Conservation (phyloP, 2,113 vertebrate genomes). For the Oryzias woworae region DNA sequence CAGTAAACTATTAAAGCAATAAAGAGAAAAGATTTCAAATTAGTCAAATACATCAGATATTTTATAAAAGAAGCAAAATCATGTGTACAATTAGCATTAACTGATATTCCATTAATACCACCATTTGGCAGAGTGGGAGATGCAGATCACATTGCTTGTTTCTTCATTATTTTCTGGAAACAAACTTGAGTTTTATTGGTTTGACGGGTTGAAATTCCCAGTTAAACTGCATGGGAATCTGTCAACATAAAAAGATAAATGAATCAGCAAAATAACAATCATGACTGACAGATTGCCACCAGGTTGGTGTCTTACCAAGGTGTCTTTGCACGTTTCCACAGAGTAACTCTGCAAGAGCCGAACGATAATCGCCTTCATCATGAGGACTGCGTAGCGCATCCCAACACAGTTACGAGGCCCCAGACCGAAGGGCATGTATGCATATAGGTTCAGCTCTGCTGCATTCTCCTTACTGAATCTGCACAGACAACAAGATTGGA, state of each 20-base stretch:
- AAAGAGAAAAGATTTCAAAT: too few relatives aligned
- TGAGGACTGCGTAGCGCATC: conserved; percentile 63
- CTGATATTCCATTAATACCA: too few relatives aligned
- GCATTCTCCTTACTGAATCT: conserved; percentile 59
- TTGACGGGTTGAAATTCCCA: conserved; percentile 17
- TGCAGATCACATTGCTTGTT: not conserved
- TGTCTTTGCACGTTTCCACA: conserved; percentile 62
- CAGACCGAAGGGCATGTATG: conserved; percentile 58
- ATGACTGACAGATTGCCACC: not conserved
- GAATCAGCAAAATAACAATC: not conserved
- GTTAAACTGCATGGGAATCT: conserved; percentile 44
- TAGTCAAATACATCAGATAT: too few relatives aligned
- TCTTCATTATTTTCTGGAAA: conserved; percentile 38
- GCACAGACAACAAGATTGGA: conserved; percentile 3
- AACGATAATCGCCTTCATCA: conserved; percentile 52
- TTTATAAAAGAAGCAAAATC: too few relatives aligned
- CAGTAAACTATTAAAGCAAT: too few relatives aligned
- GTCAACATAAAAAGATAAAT: not conserved
- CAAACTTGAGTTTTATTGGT: conserved; percentile 57
- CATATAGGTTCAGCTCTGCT: conserved; percentile 57
- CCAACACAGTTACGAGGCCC: conserved; percentile 71
- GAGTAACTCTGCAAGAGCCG: conserved; percentile 61
- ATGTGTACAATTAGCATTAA: too few relatives aligned
- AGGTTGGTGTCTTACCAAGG: conserved; percentile 18
- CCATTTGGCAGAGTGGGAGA: too few relatives aligned